Evolutionary conservation across 2,797 vertebrate species (phyloP).

Genomic region (Podargus strigoides): DNA sequence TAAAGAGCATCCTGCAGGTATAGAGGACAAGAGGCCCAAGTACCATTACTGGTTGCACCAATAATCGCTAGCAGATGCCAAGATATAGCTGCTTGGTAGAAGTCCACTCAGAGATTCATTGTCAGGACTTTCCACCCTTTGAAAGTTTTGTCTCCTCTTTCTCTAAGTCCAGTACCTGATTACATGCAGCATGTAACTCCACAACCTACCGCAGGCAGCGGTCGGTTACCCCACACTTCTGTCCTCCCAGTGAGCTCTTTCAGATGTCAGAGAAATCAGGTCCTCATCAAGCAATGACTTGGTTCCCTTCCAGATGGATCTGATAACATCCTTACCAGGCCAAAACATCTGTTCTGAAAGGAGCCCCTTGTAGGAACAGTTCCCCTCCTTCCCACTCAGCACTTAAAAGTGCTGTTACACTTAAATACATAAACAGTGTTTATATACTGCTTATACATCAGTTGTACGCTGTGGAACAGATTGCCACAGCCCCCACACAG

Average conservation of each 20-base stretch:
- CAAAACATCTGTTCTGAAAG: conserved; percentile 54
- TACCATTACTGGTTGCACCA: neutral
- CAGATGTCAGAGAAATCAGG: conserved; percentile 17
- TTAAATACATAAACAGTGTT: conserved; percentile 31
- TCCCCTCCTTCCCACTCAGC: neutral
- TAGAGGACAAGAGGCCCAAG: neutral
- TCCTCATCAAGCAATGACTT: conserved; percentile 15
- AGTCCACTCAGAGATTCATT: neutral
- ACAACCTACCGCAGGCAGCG: neutral
- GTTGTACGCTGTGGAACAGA: conserved; percentile 15
- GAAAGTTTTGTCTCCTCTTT: neutral
- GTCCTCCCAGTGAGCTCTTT: neutral
- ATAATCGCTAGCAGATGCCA: neutral
- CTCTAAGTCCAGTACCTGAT: neutral
- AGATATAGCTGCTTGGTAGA: neutral
- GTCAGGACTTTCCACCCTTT: neutral
- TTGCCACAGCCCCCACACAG: conserved; percentile 47
- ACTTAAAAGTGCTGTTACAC: conserved; percentile 11
- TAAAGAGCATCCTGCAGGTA: neutral
- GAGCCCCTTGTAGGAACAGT: neutral
- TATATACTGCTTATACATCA: conserved; percentile 16
- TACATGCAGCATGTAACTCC: neutral
- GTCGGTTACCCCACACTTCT: neutral
- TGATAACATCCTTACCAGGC: neutral
- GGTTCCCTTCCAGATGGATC: conserved; percentile 37